A percentile compares a stretch with the other conserved stretches of the same genome.
phyloP scores from a whole-genome alignment of 2,797 vertebrate genomes.

The Centroberyx gerrardi region DNA sequence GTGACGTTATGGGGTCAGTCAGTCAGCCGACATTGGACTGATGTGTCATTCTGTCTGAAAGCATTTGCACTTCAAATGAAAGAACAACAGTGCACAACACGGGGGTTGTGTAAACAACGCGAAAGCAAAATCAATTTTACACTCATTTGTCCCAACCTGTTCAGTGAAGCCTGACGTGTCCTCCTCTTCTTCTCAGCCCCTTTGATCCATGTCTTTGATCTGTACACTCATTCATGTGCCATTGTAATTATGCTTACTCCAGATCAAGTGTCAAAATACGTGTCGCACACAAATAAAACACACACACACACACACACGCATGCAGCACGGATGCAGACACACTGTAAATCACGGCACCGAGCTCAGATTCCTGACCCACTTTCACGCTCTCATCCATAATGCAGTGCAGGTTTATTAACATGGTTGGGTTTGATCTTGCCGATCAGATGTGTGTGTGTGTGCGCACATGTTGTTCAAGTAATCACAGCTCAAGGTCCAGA shows the following conservation, averaged over 20 bases:
- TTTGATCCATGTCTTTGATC: constrained; percentile 24
- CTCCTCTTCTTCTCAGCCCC: not conserved
- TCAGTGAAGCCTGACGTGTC: not conserved
- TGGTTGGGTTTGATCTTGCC: not conserved
- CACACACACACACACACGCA: not conserved
- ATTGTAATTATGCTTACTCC: constrained; percentile 1
- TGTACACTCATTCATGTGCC: not conserved
- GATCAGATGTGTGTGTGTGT: not conserved
- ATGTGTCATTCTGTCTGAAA: not conserved
- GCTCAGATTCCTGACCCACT: constrained; percentile 6
- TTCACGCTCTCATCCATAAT: constrained; percentile 17
- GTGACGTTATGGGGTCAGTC: not conserved
- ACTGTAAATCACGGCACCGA: no score
- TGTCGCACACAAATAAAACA: not conserved
- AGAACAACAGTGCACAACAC: not conserved
- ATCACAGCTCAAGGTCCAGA: constrained; percentile 6
- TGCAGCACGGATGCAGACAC: not conserved
- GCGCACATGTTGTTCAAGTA: constrained; percentile 6
- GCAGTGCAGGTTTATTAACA: constrained; percentile 13
- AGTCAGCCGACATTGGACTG: not conserved
- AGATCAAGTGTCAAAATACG: not conserved
- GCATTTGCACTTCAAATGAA: not conserved
- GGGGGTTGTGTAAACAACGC: not conserved
- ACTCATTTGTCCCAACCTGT: constrained; percentile 13
- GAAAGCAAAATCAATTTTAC: constrained; percentile 26